phyloP scores from a whole-genome alignment of 2,113 vertebrate species.

The Prietella phreatophila region DNA sequence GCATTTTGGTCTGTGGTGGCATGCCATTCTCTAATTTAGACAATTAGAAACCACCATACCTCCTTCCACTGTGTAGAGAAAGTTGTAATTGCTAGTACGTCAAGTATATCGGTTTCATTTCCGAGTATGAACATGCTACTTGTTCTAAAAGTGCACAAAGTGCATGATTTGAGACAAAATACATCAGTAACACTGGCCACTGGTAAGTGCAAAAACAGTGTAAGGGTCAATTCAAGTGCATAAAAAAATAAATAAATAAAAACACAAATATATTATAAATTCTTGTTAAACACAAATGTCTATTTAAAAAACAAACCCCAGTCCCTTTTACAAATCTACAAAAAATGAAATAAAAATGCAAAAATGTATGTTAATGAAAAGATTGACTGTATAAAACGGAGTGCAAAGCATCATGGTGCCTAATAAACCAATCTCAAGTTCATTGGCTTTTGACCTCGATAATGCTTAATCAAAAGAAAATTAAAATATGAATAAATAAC shows the following conservation, averaged over 20 bases:
- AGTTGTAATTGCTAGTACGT: background rate
- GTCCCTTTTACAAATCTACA: slow-evolving; percentile 8
- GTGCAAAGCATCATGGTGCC: background rate
- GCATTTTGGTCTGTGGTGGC: background rate
- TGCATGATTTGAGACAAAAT: background rate
- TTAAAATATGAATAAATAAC: no score
- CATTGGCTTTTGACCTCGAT: background rate
- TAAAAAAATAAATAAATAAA: background rate
- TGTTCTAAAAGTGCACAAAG: background rate
- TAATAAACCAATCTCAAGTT: background rate
- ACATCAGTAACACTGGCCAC: slow-evolving; percentile 25
- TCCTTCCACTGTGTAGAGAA: background rate
- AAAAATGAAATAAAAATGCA: background rate
- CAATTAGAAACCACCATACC: background rate
- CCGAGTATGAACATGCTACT: background rate
- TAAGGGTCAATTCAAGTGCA: slow-evolving; percentile 22
- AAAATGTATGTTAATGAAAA: background rate
- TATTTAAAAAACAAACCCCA: background rate
- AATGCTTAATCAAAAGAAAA: background rate
- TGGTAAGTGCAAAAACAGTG: slow-evolving; percentile 19
- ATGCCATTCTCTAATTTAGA: background rate
- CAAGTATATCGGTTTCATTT: background rate
- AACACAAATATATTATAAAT: background rate
- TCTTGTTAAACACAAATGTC: background rate
- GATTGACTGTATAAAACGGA: background rate